Percentiles rank a stretch among this genome's conserved stretches.
phyloP scores from a whole-genome alignment of 1,140 invertebrate genomes.

The Drosophila lacteicornis region DNA sequence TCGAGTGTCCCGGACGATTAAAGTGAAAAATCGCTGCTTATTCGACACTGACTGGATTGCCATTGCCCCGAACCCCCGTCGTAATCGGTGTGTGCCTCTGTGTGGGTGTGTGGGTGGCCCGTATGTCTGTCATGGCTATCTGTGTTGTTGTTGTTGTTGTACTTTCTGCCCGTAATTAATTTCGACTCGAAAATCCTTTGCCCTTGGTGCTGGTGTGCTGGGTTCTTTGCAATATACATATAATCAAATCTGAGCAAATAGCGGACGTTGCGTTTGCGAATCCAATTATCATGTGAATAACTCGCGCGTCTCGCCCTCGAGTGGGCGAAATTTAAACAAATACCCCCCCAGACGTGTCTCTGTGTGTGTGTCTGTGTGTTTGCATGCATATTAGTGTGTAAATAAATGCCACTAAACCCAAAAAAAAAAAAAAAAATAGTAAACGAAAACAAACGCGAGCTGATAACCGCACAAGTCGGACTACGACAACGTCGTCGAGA shows the following conservation, averaged over 20 bases:
- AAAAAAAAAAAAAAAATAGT: constrained; percentile 42
- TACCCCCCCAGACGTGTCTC: constrained; percentile 22
- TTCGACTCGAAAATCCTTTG: constrained; percentile 58
- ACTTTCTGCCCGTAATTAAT: constrained; percentile 35
- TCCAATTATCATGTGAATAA: constrained; percentile 70
- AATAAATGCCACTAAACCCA: constrained; percentile 74
- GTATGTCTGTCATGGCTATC: constrained; percentile 19
- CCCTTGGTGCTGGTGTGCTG: constrained; percentile 35
- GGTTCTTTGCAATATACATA: constrained; percentile 31
- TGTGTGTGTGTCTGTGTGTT: constrained; percentile 6
- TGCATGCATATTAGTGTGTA: constrained; percentile 38
- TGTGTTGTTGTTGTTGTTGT: constrained; percentile 26
- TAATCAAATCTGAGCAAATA: constrained; percentile 55
- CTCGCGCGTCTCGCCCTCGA: constrained; percentile 57
- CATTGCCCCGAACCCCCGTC: constrained; percentile 29
- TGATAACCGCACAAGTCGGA: constrained; percentile 76
- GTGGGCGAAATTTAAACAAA: constrained; percentile 69
- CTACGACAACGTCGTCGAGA: constrained; percentile 67
- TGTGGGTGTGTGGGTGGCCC: constrained; percentile 59
- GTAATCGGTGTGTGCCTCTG: constrained; percentile 47
- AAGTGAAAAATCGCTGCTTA: constrained; percentile 32
- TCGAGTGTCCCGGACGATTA: constrained; percentile 18
- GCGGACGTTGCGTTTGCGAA: constrained; percentile 48
- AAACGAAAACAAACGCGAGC: constrained; percentile 71
- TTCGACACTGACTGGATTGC: constrained; percentile 47